Evolutionary conservation across 23 tunicate genomes (phyloP).

Genomic region (Oikopleura dioica): DNA sequence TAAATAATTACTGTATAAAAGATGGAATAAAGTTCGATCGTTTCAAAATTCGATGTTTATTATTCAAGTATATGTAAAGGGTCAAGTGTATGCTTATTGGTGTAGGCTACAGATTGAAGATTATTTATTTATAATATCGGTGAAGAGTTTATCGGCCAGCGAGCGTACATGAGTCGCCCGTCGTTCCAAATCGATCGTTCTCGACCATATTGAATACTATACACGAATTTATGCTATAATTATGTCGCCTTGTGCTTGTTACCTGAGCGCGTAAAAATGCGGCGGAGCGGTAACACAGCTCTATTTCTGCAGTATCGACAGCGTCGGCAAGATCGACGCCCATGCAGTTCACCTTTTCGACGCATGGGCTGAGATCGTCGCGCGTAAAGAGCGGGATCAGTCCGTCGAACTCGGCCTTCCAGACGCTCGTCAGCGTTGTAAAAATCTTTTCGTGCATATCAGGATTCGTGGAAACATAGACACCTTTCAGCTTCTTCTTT

Average conservation of each 20-base stretch:
- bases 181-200: slow-evolving; percentile 4
- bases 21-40: too few species aligned
- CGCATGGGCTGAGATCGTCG: background rate
- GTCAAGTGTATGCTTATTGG: too few species aligned
- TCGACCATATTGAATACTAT: background rate
- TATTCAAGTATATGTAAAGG: too few species aligned
- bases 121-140: slow-evolving; percentile 8
- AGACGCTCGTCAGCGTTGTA: background rate
- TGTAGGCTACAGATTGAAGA: too few species aligned
- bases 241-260: too few species aligned
- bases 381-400: background rate
- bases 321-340: background rate
- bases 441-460: background rate
- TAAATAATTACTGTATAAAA: too few species aligned
- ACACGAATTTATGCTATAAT: too few species aligned
- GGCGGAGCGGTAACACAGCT: background rate
- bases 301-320: slow-evolving; percentile 7
- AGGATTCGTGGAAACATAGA: background rate
- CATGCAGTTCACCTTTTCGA: background rate
- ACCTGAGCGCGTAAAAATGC: slow-evolving; percentile 8
- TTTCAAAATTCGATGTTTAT: too few species aligned
- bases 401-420: slow-evolving; percentile 4
- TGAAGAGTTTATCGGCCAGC: slow-evolving; percentile 4
- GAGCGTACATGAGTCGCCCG: background rate
- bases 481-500: background rate